These are phyloP conservation scores for Sebastes melanostomus DNA, from an alignment of 2,797 vertebrate species.

Conservation along the genomic window DNA sequence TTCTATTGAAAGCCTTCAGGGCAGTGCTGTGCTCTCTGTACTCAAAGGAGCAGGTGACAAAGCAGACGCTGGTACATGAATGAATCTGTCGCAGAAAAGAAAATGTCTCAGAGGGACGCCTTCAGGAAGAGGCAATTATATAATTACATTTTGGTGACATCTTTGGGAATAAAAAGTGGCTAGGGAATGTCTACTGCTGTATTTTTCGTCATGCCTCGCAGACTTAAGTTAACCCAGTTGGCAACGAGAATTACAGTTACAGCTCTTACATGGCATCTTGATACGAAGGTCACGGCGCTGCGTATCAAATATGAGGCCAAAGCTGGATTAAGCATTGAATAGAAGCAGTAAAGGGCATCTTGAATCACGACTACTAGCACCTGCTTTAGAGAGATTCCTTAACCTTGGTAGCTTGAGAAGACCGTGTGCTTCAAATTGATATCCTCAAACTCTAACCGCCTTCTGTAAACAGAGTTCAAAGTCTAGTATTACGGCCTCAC, in stretches of 20 bases:
- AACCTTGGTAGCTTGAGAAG: background rate
- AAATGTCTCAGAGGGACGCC: constrained; percentile 36
- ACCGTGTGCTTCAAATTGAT: background rate
- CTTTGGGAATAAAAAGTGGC: constrained; percentile 6
- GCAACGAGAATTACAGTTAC: constrained; percentile 10
- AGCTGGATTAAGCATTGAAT: constrained; percentile 21
- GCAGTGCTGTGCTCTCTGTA: constrained; percentile 63
- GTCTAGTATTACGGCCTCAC: constrained; percentile 15
- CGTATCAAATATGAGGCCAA: constrained; percentile 16
- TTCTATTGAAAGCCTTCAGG: constrained; percentile 47
- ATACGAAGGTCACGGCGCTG: background rate
- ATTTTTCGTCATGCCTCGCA: background rate
- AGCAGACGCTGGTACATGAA: constrained; percentile 48
- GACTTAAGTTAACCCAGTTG: constrained; percentile 34
- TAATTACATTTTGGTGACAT: constrained; percentile 53
- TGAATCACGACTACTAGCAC: background rate
- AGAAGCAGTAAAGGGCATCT: background rate
- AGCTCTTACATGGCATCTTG: background rate
- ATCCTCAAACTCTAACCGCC: background rate
- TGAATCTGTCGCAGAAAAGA: constrained; percentile 34
- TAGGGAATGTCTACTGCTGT: constrained; percentile 9
- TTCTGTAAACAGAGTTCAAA: constrained; percentile 19
- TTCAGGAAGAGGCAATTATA: constrained; percentile 51
- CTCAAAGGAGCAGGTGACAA: constrained; percentile 65
- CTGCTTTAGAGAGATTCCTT: constrained; percentile 7